Percentiles rank a stretch among this genome's conserved stretches.
These are phyloP conservation scores for Callimorpha dominula DNA, from an alignment of 2,888 invertebrate genomes.

Conservation along the genomic window DNA sequence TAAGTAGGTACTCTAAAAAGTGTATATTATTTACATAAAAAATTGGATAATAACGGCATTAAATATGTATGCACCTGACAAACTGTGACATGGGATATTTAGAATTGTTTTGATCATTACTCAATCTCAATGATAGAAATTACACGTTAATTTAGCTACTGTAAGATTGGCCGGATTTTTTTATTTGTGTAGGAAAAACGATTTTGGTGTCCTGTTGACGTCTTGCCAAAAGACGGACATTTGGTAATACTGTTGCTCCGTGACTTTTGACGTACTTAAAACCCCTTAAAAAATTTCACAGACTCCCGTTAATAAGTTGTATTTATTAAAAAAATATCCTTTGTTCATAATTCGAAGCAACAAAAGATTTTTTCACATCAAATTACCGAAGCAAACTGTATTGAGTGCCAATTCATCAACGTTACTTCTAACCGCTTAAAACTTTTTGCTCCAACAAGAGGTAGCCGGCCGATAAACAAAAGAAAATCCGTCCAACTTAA, in stretches of 20 bases:
- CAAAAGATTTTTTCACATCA: slow-evolving; percentile 11
- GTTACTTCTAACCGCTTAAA: slow-evolving; percentile 32
- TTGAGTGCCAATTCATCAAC: slow-evolving; percentile 46
- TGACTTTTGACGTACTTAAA: background rate
- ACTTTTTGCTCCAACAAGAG: slow-evolving; percentile 49
- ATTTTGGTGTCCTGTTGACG: background rate
- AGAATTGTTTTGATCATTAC: background rate
- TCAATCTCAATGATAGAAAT: background rate
- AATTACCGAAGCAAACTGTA: slow-evolving; percentile 43
- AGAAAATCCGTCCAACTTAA: slow-evolving; percentile 65
- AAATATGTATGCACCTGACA: background rate
- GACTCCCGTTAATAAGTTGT: background rate
- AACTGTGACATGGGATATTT: background rate
- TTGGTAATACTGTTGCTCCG: background rate
- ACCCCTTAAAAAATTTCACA: background rate
- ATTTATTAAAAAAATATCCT: background rate
- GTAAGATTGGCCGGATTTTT: background rate
- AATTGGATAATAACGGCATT: background rate
- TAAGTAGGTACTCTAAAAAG: background rate
- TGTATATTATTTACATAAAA: background rate
- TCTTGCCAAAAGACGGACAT: background rate
- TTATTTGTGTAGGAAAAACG: background rate
- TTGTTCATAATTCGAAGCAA: slow-evolving; percentile 7
- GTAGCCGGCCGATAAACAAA: slow-evolving; percentile 73
- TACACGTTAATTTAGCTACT: background rate